These are phyloP conservation scores for Apeltes quadracus DNA, from an alignment of 2,113 vertebrate species.

Conservation along the genomic window DNA sequence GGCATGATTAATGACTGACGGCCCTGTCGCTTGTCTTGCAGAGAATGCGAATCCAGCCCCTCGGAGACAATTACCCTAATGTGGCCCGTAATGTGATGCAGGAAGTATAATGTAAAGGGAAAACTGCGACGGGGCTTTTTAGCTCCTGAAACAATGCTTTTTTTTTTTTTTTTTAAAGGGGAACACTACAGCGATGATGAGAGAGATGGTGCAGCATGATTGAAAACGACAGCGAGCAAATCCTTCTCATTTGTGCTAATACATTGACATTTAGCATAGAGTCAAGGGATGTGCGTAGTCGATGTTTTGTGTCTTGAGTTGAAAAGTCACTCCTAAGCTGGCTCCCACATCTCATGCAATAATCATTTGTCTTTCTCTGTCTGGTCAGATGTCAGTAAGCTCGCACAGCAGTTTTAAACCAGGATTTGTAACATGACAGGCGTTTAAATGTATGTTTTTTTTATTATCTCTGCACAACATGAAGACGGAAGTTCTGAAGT, in stretches of 20 bases:
- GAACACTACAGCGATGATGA: slow-evolving; percentile 38
- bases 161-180: slow-evolving; percentile 39
- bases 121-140: slow-evolving; percentile 10
- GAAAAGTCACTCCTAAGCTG: slow-evolving; percentile 32
- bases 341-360: slow-evolving; percentile 21
- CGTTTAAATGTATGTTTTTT: slow-evolving; percentile 14
- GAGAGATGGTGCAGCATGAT: slow-evolving; percentile 40
- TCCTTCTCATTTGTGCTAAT: slow-evolving; percentile 63
- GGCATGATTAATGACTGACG: slow-evolving; percentile 88
- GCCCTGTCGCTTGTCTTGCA: slow-evolving; percentile 68
- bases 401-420: background rate
- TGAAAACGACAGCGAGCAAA: slow-evolving; percentile 61
- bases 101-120: slow-evolving; percentile 52
- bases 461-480: slow-evolving; percentile 3
- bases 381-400: slow-evolving; percentile 22
- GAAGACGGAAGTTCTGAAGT: slow-evolving; percentile 14
- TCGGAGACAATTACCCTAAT: slow-evolving; percentile 77
- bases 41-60: slow-evolving; percentile 80
- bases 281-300: slow-evolving; percentile 30
- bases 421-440: background rate
- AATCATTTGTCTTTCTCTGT: slow-evolving; percentile 15
- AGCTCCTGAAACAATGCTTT: slow-evolving; percentile 49
- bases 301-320: slow-evolving; percentile 48
- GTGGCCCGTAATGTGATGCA: slow-evolving; percentile 71
- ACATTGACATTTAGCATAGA: slow-evolving; percentile 60